Percentiles rank a stretch among this genome's conserved stretches.
Conservation (phyloP, 2,797 vertebrate species). For the Periparus ater region DNA sequence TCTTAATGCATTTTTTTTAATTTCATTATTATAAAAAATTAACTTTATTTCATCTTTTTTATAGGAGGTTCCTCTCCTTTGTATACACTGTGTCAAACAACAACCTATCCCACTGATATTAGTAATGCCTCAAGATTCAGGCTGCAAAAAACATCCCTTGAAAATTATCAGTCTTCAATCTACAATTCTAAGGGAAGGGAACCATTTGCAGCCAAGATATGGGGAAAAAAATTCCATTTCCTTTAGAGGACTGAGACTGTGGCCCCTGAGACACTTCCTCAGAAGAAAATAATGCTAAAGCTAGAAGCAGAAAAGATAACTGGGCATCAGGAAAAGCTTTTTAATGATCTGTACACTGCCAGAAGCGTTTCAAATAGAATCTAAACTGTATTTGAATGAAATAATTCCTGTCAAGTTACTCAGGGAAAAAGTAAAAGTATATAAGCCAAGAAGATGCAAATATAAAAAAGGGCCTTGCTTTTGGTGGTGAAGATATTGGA, state of each 20-base stretch:
- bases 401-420: neutral
- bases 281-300: neutral
- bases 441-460: neutral
- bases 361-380: neutral
- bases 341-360: neutral
- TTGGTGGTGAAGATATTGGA: neutral
- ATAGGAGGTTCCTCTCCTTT: rapidly evolving
- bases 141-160: neutral
- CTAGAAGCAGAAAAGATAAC: neutral
- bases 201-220: neutral
- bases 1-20: neutral
- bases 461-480: neutral
- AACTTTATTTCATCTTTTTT: neutral
- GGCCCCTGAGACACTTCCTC: neutral
- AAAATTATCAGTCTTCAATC: neutral
- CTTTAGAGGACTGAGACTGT: neutral
- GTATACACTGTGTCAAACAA: neutral
- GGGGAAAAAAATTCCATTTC: neutral
- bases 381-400: neutral
- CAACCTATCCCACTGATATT: neutral
- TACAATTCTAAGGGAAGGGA: neutral
- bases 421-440: neutral
- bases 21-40: neutral
- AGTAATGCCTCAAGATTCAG: neutral
- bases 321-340: neutral